Base-by-base conservation (phyloP, 2,888 invertebrate genomes). In the Cantharis rufa region DNA sequence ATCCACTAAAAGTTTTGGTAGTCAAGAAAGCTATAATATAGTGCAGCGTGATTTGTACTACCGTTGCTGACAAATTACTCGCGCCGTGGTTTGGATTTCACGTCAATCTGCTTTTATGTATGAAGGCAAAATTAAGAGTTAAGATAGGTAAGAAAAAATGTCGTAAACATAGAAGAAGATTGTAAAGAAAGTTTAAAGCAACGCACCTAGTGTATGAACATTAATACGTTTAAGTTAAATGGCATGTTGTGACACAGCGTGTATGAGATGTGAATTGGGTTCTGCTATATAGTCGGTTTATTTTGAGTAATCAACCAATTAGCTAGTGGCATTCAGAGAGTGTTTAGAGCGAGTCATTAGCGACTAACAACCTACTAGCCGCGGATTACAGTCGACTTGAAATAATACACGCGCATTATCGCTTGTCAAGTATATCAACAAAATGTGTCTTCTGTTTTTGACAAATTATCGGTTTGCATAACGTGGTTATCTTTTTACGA, bases 391-490 rank as follows among this genome's bases (percentile, higher is more conserved):
- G 78, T 62, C 77, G 78, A 81, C 81, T 84, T 82, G 83, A 83
- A 84, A 84, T 84, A 84, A 85, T 84, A 84, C 81, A 80, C 80
- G 78, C 81, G 82, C 82, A 82, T 85, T 85, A 85, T 85, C 84
- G 83, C 84, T 81, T 85, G 85, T 85, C 85, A 85, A 84, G 84
- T 84, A 84, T 83, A 84, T 85, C 83, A 84, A 82, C 85, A 80
- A 83, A 83, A 82, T 81, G 80, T 80, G 82, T 81, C 81, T 80
- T 80, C 80, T 77, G 77, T 80, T 80, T 81, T 84, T 83, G 85
- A 85, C 85, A 85, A 85, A 85, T 85, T 80, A 80, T 80, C 62
- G 68, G 71, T 71, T 71, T 75, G 28, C 15, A 70, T 61, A 70
- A 66, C 18, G 24, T 64, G 70, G 76, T 76, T 70, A 70, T 63